Base-by-base conservation (phyloP, 2,797 vertebrate species). In the Rhinophrynus dorsalis region DNA sequence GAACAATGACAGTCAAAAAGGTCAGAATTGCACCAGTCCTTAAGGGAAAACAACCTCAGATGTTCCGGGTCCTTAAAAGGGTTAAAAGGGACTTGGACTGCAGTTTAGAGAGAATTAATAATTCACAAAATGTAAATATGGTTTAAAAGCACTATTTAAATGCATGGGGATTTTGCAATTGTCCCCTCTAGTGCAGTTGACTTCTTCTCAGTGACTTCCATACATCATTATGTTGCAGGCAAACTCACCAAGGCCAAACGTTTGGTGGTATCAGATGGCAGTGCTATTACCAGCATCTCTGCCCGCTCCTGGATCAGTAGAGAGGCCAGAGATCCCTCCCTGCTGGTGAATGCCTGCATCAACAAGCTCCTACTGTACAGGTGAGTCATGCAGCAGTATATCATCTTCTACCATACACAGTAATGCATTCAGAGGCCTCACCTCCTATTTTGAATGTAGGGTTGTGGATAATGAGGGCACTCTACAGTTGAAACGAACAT, bases 251-350 rank as follows among this genome's bases (percentile, higher is more conserved):
- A 96, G 86, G 96, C 95, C 75, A 96, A 96, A 75, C 90, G 95
- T 0, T 86, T 96, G 82, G 90, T 96, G 82, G 93, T 96, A 56
- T 93, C 89, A 0, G 95, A 96, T 30, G 94, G 94, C 59, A 96
- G 94, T 78, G 90, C 93, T 48, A 90, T 98, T 83, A 94, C 92
- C 68, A 94, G 94, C 74, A 95, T 98, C 72, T 95, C 94, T 0
- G 94, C 95, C n/a, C 91, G 95, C 1, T 95, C 95, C 38, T 98
- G 96, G 96, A 95, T 97, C 76, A 98, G 95, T 77, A 86, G 95
- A 0, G 96, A 97, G 82, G 95, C 95, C 61, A 89, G 95, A 2
- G 95, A 97, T 82, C 96, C 96, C 4, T 96, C 95, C 0, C 88
- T 98, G 72, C 90, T 98, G 57, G 86, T 98, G 74, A 97, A 97